Conservation (phyloP, 2,888 invertebrate species). For the Steinernema hermaphroditum region DNA sequence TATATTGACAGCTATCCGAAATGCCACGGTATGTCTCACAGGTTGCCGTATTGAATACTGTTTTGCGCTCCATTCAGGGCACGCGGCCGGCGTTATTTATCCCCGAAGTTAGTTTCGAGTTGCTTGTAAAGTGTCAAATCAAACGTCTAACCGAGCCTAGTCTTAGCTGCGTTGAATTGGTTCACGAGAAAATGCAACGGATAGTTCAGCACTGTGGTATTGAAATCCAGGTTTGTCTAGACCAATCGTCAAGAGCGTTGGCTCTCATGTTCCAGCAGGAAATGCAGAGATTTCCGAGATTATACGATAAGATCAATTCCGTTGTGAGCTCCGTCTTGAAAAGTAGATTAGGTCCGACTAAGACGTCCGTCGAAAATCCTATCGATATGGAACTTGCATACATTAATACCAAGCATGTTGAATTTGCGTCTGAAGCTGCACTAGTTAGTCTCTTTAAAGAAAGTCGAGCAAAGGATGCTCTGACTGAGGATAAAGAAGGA, state of each 20-base stretch:
- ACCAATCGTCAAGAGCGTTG: too few species aligned
- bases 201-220: conserved; percentile 98
- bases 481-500: neutral
- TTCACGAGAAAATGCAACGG: conserved; percentile 98
- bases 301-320: conserved; percentile 95
- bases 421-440: conserved; percentile 89
- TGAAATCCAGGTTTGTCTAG: conserved; percentile 73
- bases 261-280: conserved; percentile 68
- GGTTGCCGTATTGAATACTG: neutral
- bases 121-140: conserved; percentile 95
- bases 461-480: neutral
- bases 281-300: conserved; percentile 92
- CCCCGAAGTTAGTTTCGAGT: conserved; percentile 86
- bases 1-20: conserved; percentile 95
- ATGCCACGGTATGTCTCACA: conserved; percentile 78
- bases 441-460: conserved; percentile 82
- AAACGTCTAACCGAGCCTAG: conserved; percentile 93
- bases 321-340: conserved; percentile 92
- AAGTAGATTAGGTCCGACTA: conserved; percentile 89
- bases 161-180: conserved; percentile 87
- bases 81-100: conserved; percentile 72
- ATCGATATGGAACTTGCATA: conserved; percentile 96
- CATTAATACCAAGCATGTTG: conserved; percentile 99
- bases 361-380: conserved; percentile 94
- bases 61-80: conserved; percentile 68